Evolutionary conservation across 1,140 invertebrate species (phyloP), one percentile per base, ranked within the genome.

Genomic region (Stegodyphus mimosarum): DNA sequence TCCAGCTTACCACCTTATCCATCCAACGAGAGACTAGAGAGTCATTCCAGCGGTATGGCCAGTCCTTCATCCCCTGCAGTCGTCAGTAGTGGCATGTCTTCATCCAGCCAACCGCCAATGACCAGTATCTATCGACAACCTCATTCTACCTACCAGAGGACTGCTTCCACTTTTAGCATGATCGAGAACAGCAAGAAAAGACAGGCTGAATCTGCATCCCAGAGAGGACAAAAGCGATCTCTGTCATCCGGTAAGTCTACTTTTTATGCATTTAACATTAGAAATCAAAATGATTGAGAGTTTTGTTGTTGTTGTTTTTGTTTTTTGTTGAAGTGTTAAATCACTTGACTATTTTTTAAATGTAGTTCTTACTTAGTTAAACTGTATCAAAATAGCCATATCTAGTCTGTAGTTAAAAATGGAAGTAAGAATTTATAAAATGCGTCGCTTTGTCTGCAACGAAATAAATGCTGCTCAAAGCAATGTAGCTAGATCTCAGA

Each of bases 91-190:
- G 64, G 64, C 64, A 67, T 67, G 64, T 60, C 55, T 5, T 60
- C 55, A 9, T 17, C 15, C 64, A 67, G 17, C 17, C 64, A 67
- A 18, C 7, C 64, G 7, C n/a, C 64, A 7, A 15, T 67, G 15
- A 7, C 64, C 17, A 18, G 6, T 67, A 7, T 67, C 7, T 72
- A 72, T 17, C 48, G 51, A 11, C 70, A 50, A 51, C 48, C 70
- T 2, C 70, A 50, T 50, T 72, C 70, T 5, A 50, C 70, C 33
- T 72, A 72, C 51, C 48, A 52, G 48, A 49, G 11, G 48, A 15
- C 70, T 4, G 11, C 17, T 18, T 72, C 70, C 10, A 72, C 70
- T 50, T 72, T 72, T 51, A 72, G 70, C 4, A 72, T 72, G 70
- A 50, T 72, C 7, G 70, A 72, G 70, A 18, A 17, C 4, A 49